phyloP scores from a whole-genome alignment of 2,797 vertebrate genomes.

The Brachyalestes nurse region DNA sequence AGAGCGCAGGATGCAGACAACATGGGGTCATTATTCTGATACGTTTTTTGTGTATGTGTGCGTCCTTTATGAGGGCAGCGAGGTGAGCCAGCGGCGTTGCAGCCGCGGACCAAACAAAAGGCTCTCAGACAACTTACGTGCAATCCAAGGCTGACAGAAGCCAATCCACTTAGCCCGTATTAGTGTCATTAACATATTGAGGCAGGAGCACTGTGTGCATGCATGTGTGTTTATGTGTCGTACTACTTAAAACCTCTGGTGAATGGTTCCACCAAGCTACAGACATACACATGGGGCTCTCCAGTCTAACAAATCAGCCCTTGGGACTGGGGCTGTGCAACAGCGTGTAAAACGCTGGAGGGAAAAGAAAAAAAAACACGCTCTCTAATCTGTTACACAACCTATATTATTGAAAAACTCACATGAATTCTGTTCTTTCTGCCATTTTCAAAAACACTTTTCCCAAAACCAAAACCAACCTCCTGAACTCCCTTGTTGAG shows the following conservation, averaged over 20 bases:
- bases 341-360: background rate
- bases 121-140: slow-evolving; percentile 78
- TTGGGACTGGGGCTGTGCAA: slow-evolving; percentile 6
- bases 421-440: no score
- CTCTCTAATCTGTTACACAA: background rate
- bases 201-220: slow-evolving; percentile 53
- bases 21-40: background rate
- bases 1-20: background rate
- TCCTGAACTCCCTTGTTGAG: background rate
- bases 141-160: slow-evolving; percentile 71
- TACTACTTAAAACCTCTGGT: slow-evolving; percentile 16
- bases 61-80: slow-evolving; percentile 27
- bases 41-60: slow-evolving; percentile 17
- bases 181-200: slow-evolving; percentile 76
- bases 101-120: slow-evolving; percentile 67
- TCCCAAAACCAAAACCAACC: background rate
- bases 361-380: background rate
- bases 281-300: background rate
- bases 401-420: no score
- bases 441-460: no score
- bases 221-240: slow-evolving; percentile 12
- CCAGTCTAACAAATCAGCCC: background rate
- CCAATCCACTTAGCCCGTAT: slow-evolving; percentile 81
- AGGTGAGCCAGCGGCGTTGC: slow-evolving; percentile 64
- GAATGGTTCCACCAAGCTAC: slow-evolving; percentile 13